Percentiles rank a stretch among this genome's conserved stretches.
phyloP scores from a whole-genome alignment of 1,140 invertebrate genomes.

The Bombus sylvicola region DNA sequence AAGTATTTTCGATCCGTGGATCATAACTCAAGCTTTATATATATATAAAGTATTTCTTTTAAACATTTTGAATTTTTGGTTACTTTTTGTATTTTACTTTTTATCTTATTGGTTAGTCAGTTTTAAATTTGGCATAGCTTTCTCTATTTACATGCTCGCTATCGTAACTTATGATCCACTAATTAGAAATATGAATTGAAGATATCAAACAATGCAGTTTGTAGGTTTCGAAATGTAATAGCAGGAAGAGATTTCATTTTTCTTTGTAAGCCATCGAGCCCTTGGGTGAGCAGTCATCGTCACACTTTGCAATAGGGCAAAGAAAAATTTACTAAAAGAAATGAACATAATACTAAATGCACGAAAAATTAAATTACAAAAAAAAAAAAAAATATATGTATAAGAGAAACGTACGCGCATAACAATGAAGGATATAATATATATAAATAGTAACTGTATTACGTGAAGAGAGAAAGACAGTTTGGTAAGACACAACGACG shows the following conservation, averaged over 20 bases:
- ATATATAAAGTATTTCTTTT: too few species aligned
- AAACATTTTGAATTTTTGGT: too few species aligned
- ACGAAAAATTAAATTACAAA: not conserved
- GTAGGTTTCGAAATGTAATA: too few species aligned
- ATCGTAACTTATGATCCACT: too few species aligned
- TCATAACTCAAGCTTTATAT: too few species aligned
- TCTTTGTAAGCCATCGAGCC: slow-evolving; percentile 59
- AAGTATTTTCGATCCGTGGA: too few species aligned
- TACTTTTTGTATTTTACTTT: too few species aligned
- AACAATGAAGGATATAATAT: slow-evolving; percentile 36
- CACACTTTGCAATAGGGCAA: not conserved
- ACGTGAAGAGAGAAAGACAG: slow-evolving; percentile 59
- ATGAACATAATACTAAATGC: not conserved
- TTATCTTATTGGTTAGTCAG: too few species aligned
- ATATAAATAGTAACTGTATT: slow-evolving; percentile 39
- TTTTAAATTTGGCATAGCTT: too few species aligned
- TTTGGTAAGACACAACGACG: slow-evolving; percentile 60
- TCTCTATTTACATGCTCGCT: too few species aligned
- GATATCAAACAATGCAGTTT: not conserved
- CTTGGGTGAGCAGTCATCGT: slow-evolving; percentile 48
- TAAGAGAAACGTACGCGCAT: slow-evolving; percentile 32
- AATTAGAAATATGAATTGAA: not conserved
- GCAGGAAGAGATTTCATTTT: slow-evolving; percentile 27
- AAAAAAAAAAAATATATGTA: not conserved
- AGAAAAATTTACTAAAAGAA: slow-evolving; percentile 19